phyloP scores from a whole-genome alignment of 1,140 invertebrate species.

The Tachypleus tridentatus region DNA sequence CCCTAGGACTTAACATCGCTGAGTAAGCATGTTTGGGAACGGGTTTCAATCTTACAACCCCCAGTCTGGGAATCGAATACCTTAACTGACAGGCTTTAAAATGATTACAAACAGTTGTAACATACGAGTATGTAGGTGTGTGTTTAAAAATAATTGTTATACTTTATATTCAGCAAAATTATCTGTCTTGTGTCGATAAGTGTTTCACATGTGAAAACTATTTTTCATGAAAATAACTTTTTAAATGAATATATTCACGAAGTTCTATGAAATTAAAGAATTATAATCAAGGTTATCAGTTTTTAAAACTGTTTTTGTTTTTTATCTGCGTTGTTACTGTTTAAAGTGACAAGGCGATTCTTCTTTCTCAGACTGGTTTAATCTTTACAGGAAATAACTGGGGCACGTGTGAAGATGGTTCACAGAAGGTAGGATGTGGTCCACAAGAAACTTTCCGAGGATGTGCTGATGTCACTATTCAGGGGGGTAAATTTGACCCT shows the following conservation, averaged over 20 bases:
- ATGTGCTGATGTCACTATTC: slow-evolving; percentile 21
- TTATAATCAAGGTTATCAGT: not conserved
- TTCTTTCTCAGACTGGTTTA: not conserved
- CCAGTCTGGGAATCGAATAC: too few relatives aligned
- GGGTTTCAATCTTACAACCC: too few relatives aligned
- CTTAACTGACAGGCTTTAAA: too few relatives aligned
- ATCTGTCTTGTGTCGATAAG: too few relatives aligned
- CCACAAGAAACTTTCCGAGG: slow-evolving; percentile 23
- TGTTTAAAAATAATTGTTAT: too few relatives aligned
- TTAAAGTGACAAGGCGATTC: not conserved
- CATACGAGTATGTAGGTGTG: too few relatives aligned
- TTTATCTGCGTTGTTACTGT: not conserved
- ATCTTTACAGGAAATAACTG: slow-evolving; percentile 22
- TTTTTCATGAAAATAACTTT: not conserved
- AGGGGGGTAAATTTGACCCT: not conserved
- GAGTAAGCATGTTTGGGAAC: too few relatives aligned
- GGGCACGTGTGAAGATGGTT: slow-evolving; percentile 20
- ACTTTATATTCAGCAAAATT: too few relatives aligned
- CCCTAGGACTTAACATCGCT: not conserved
- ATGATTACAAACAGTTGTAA: too few relatives aligned
- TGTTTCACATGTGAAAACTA: too few relatives aligned
- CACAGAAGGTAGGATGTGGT: slow-evolving; percentile 20
- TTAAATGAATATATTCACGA: not conserved
- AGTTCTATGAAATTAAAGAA: not conserved
- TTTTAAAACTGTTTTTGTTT: not conserved